A percentile compares a stretch with the other conserved stretches of the same genome.
These are phyloP conservation scores for Chrysemys picta DNA, from an alignment of 2,113 vertebrate species.

Conservation along the genomic window DNA sequence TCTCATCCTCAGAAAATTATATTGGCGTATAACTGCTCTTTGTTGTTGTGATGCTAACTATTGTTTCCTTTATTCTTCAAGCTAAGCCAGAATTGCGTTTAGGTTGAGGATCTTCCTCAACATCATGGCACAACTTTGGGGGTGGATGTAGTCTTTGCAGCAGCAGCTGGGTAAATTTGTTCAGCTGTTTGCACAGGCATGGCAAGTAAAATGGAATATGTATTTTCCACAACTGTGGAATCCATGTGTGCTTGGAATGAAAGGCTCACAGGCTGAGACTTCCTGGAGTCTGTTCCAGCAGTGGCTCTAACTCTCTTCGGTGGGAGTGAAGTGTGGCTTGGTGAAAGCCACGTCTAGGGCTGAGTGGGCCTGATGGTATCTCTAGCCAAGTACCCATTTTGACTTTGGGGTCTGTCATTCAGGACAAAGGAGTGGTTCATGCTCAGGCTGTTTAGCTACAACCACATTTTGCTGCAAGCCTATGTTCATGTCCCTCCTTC, in stretches of 20 bases:
- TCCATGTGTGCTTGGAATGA: no score
- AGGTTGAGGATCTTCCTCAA: no score
- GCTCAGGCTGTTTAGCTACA: neutral
- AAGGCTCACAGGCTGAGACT: neutral
- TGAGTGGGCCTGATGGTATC: neutral
- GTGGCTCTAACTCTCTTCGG: neutral
- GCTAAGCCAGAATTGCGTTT: no score
- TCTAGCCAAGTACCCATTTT: no score
- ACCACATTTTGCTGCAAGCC: neutral
- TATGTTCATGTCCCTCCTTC: neutral
- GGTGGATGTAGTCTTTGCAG: no score
- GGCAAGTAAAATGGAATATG: no score
- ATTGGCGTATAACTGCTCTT: neutral
- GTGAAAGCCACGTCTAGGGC: accelerated
- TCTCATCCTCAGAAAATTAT: neutral
- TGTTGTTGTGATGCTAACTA: neutral
- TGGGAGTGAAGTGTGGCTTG: accelerated
- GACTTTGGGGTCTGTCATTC: no score
- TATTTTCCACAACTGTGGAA: no score
- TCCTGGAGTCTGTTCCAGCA: neutral
- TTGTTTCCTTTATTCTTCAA: no score
- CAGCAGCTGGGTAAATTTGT: no score
- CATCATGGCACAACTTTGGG: no score
- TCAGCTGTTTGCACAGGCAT: no score
- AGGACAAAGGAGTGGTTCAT: neutral